Percentiles rank a stretch among this genome's conserved stretches.
phyloP scores from a whole-genome alignment of 92 coral and sea anemone species.

The Paragorgia papillata region DNA sequence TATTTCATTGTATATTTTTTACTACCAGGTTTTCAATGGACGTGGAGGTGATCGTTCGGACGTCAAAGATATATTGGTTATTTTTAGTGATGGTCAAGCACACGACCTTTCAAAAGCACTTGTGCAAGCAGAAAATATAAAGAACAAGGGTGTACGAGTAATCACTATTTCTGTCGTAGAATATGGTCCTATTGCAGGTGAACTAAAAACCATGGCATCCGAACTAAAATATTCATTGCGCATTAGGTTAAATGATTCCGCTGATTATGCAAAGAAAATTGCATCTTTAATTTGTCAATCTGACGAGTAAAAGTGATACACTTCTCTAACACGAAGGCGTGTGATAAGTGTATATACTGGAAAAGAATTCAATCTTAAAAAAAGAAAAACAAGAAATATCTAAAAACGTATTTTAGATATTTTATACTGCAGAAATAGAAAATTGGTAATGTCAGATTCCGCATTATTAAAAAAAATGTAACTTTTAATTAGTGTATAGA shows the following conservation, averaged over 20 bases:
- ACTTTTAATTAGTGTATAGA: too few relatives aligned
- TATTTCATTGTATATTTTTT: too few relatives aligned
- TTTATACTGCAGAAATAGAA: too few relatives aligned
- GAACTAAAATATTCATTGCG: conserved; percentile 2
- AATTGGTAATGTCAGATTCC: too few relatives aligned
- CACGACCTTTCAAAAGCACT: conserved; percentile 14
- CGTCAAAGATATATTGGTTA: conserved; percentile 9
- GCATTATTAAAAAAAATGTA: too few relatives aligned
- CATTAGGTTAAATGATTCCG: conserved; percentile 8
- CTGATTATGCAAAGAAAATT: conserved; percentile 25
- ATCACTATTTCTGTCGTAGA: conserved; percentile 5
- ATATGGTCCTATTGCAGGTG: background rate
- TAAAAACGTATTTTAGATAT: too few relatives aligned
- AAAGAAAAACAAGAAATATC: too few relatives aligned
- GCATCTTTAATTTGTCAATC: conserved; percentile 8
- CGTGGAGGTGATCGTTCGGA: conserved; percentile 30
- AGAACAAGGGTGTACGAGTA: conserved; percentile 25
- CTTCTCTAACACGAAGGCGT: too few relatives aligned
- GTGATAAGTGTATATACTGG: too few relatives aligned
- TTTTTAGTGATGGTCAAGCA: conserved; percentile 32
- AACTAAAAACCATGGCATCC: conserved; percentile 9
- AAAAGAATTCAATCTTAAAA: too few relatives aligned
- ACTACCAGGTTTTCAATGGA: conserved; percentile 23
- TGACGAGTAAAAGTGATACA: too few relatives aligned
- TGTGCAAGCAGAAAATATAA: conserved; percentile 17